These are phyloP conservation scores for Plebejus argus DNA, from an alignment of 2,888 invertebrate species.

Conservation along the genomic window DNA sequence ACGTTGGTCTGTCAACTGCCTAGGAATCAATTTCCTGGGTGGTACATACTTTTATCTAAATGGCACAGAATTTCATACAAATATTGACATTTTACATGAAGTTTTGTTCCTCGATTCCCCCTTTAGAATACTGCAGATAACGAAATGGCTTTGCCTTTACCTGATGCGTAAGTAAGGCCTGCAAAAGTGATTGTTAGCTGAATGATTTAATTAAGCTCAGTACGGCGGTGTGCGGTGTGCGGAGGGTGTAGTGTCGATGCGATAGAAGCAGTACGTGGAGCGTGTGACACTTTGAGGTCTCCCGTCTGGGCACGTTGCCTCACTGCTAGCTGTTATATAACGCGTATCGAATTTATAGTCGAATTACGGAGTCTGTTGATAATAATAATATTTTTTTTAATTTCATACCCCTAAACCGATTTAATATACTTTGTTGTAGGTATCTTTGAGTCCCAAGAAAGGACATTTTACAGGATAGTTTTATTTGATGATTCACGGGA, in stretches of 20 bases:
- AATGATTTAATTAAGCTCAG: not conserved
- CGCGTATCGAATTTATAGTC: not conserved
- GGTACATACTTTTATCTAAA: no score
- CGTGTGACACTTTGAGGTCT: not conserved
- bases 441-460: no score
- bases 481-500: no score
- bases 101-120: no score
- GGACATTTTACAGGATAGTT: no score
- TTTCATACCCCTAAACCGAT: no score
- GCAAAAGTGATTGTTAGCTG: not conserved
- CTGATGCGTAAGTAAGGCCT: not conserved
- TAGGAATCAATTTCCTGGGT: no score
- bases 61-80: no score
- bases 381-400: no score
- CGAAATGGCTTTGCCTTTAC: not conserved
- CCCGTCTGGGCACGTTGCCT: not conserved
- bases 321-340: not conserved
- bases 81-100: no score
- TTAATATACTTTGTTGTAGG: no score
- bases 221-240: not conserved
- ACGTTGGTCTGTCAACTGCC: no score
- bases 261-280: not conserved
- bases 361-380: not conserved
- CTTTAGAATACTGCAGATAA: not conserved
- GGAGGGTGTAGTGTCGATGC: not conserved